Base-by-base conservation (phyloP, 1,140 invertebrate genomes). In the Hormaphis cornu region DNA sequence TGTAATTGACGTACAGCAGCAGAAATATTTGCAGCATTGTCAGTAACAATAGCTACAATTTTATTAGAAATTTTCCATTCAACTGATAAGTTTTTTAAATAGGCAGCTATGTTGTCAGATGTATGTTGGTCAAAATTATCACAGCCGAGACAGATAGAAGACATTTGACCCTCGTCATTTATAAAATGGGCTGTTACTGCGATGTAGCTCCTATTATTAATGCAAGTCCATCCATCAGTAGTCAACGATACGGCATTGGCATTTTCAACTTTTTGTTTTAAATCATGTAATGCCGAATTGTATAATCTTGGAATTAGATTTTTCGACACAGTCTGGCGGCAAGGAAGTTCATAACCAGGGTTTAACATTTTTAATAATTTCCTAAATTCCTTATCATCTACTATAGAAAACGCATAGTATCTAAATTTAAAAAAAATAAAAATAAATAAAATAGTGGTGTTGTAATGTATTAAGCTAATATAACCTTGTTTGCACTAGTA, bases 221-320 rank as follows among this genome's bases (percentile, higher is more conserved):
- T 69, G 2, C 59, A 74, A 18, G 73, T 73, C 74, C 74, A 74
- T 20, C 72, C 70, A 72, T 74, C 73, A 14, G 73, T 74, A 42
- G 69, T 74, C 12, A 74, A 44, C 22, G 63, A 72, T 3, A 75
- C 56, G 7, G 71, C 61, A 33, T 18, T 33, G 26, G 70, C 73
- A 33, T 56, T 63, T 50, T 70, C 22, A 40, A 74, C 14, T 53
- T 72, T 52, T 14, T 48, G 33, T 56, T 61, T 54, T n/a, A 74
- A 59, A 44, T 37, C 50, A 16, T 73, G 54, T 40, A 37, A 69
- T 28, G 70, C 44, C 20, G 71, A 33, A 40, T 70, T 69, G 50
- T 74, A 72, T 33, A 72, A 48, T 50, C 18, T 53, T 30, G 72
- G 50, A 53, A 75, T 53, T 54, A 74, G 40, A 26, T 48, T 54